Conservation (phyloP, 35 echinoderm and acorn worm species). For the Diadema setosum region DNA sequence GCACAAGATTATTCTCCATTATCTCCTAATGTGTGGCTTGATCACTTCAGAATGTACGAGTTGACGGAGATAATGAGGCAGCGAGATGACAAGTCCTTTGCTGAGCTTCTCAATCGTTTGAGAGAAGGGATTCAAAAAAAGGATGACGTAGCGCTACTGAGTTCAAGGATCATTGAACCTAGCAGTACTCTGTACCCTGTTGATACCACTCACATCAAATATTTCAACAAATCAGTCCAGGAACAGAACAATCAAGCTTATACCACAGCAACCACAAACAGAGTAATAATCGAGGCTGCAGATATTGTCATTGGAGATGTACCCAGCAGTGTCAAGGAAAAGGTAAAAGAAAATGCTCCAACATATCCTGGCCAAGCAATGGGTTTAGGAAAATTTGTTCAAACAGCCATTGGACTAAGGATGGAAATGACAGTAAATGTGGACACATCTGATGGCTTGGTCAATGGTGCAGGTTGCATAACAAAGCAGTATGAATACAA, state of each 20-base stretch:
- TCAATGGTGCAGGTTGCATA: neutral
- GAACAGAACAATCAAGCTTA: neutral
- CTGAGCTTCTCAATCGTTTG: neutral
- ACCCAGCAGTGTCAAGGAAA: neutral
- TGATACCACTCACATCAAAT: neutral
- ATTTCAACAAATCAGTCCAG: neutral
- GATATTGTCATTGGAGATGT: too few relatives aligned
- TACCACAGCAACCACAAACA: neutral
- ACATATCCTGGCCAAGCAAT: neutral
- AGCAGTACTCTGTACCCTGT: neutral
- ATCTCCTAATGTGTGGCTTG: neutral
- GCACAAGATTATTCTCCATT: constrained; percentile 12
- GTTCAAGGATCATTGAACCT: neutral
- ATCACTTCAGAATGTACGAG: constrained; percentile 16
- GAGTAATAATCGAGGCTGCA: neutral
- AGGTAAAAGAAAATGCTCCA: too few relatives aligned
- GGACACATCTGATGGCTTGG: neutral
- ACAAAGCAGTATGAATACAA: neutral
- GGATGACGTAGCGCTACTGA: neutral
- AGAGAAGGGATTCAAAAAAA: neutral
- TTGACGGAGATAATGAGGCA: constrained; percentile 32
- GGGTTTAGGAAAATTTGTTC: neutral
- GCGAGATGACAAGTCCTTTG: constrained; percentile 34
- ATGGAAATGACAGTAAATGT: neutral
- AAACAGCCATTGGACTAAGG: neutral